phyloP scores from a whole-genome alignment of 2,888 invertebrate genomes.

The Synanthedon andrenaeformis region DNA sequence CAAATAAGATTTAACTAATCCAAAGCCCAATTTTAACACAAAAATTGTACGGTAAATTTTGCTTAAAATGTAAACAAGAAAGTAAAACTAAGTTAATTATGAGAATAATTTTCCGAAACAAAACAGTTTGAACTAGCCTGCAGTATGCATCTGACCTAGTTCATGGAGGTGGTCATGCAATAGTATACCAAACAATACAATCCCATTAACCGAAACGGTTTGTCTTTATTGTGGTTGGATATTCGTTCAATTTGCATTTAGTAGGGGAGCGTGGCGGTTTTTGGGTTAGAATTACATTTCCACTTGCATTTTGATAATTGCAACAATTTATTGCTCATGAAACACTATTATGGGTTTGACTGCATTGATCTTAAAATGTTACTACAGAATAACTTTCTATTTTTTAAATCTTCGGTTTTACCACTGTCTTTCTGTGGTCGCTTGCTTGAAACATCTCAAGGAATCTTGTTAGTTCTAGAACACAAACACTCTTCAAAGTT shows the following conservation, averaged over 20 bases:
- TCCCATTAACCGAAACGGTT: slow-evolving; percentile 26
- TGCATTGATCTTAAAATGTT: no score
- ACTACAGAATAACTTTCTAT: no score
- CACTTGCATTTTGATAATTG: background rate
- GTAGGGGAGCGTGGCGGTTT: background rate
- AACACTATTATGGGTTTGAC: background rate
- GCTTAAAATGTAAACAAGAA: no score
- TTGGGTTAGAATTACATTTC: background rate
- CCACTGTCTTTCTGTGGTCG: no score
- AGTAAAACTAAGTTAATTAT: slow-evolving; percentile 12
- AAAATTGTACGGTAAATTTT: no score
- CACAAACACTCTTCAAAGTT: no score
- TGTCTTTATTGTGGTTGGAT: slow-evolving; percentile 28
- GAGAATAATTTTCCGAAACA: slow-evolving; percentile 12
- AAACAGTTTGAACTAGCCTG: background rate
- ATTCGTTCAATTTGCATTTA: slow-evolving; percentile 12
- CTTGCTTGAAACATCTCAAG: no score
- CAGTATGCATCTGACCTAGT: background rate
- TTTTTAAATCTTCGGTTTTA: no score
- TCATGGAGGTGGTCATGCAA: slow-evolving; percentile 15
- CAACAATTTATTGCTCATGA: background rate
- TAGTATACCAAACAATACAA: slow-evolving; percentile 31
- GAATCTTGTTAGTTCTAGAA: no score
- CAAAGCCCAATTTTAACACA: no score
- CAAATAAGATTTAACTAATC: no score